These are phyloP conservation scores for Sarcophaga caerulescens DNA, from an alignment of 2,888 invertebrate genomes.

Conservation along the genomic window DNA sequence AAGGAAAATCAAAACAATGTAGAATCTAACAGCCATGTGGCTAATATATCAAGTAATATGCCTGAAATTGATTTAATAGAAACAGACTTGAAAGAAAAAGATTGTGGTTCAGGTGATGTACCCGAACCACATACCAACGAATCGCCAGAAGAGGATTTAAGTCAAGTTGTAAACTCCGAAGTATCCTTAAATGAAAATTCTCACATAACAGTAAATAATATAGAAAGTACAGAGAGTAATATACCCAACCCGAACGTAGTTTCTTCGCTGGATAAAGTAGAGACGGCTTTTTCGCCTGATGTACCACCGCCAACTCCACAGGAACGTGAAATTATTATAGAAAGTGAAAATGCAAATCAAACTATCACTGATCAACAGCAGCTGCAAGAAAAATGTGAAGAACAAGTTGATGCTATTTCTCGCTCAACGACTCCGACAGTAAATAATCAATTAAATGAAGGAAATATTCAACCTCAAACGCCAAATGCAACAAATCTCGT, in stretches of 20 bases:
- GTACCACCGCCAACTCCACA: conserved; percentile 34
- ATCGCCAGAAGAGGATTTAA: not conserved
- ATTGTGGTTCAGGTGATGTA: not conserved
- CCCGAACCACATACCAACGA: too few relatives aligned
- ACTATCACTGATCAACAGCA: conserved; percentile 3
- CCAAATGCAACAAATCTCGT: not conserved
- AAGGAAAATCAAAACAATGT: not conserved
- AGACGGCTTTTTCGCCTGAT: conserved; percentile 19
- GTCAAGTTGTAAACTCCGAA: not conserved
- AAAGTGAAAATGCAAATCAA: conserved; percentile 42
- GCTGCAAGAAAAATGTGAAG: not conserved
- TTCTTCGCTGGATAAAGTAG: conserved; percentile 8
- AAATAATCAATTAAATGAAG: not conserved
- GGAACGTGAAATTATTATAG: conserved; percentile 43
- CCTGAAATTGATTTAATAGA: not conserved
- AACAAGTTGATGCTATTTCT: not conserved
- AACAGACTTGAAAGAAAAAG: not conserved
- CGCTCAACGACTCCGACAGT: not conserved
- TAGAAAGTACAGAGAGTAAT: not conserved
- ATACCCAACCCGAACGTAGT: not conserved
- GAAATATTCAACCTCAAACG: not conserved
- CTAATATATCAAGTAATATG: not conserved
- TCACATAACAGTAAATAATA: not conserved
- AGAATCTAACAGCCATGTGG: not conserved
- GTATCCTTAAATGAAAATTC: not conserved